Conservation (phyloP, 2,113 vertebrate genomes). For the Carollia perspicillata region DNA sequence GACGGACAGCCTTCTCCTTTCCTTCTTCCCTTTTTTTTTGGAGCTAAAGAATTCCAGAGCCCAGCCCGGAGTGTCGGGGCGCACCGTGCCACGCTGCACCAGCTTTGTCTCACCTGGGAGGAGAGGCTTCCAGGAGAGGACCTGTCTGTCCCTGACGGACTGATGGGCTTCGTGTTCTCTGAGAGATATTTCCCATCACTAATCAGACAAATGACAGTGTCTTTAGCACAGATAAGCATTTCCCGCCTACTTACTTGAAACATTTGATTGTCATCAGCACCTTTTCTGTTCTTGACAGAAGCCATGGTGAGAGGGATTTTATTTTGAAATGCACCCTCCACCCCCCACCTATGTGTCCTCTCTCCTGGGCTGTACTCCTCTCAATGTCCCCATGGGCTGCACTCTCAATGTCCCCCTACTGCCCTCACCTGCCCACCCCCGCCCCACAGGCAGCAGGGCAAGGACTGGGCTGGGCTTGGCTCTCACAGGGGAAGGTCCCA, state of each 20-base stretch:
- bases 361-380: neutral
- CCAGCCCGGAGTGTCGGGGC: too few species aligned
- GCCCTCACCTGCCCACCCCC: neutral
- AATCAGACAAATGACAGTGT: neutral
- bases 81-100: too few species aligned
- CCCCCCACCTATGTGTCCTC: neutral
- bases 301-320: neutral
- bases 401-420: neutral
- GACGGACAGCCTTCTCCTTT: neutral
- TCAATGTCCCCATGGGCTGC: neutral
- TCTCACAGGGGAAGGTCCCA: neutral
- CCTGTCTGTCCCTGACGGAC: neutral
- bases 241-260: neutral
- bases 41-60: neutral
- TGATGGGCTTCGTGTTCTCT: neutral
- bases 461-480: neutral
- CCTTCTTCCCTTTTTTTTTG: neutral
- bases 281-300: neutral
- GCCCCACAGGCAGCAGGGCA: neutral
- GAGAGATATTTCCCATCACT: neutral
- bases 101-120: fast-evolving
- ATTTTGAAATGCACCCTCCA: too few species aligned
- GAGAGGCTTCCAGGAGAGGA: neutral
- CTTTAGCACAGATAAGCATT: neutral
- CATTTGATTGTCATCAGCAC: neutral